Base-by-base conservation (phyloP, 2,888 invertebrate genomes). In the Unio pictorum region DNA sequence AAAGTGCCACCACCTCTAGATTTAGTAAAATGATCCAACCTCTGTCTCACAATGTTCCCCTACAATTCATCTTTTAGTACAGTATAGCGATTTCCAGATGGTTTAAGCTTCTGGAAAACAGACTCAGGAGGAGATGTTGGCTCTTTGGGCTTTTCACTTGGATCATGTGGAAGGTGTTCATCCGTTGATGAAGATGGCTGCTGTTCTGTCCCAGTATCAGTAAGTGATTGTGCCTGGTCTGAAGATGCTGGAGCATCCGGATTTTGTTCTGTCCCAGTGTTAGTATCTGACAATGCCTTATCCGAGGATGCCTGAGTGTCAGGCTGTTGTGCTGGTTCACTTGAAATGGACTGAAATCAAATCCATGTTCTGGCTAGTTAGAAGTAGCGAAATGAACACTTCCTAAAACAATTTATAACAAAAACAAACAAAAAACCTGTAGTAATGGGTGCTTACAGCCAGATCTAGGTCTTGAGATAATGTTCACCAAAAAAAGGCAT, bases 51-150 rank as follows among this genome's bases (percentile, higher is more conserved):
- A 45, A 11, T 11, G 3, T 45, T 45, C 45, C 45, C 18, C 76
- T 84, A 98, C 91, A 98, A 93, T 92, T 98, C 98, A 90, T 98
- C 98, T 86, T 94, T 93, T 66, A 98, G 93, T 80, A 99, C 91
- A 20, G 99, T 98, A 91, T 99, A 99, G 87, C 99, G 93, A 90
- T 96, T 97, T 90, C 95, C 95, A 76, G 98, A 98, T 6, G 99
- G 99, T 55, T 95, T 97, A 72, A 99, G 92, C 90, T 98, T 98
- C 90, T 95, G 97, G 91, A 99, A 99, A 18, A 97, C 95, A 45
- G 98, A 98, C 87, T 97, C 97, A 0, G 98, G 99, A 15, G 98
- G 98, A 1, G 94, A 93, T 18, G 96, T 96, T 20, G 81, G 81
- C 18, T 17, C 64, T 55, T 71, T 66, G 3, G 72, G 59, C 8